Base-by-base conservation (phyloP, 2,888 invertebrate genomes). In the Rhagium mordax region DNA sequence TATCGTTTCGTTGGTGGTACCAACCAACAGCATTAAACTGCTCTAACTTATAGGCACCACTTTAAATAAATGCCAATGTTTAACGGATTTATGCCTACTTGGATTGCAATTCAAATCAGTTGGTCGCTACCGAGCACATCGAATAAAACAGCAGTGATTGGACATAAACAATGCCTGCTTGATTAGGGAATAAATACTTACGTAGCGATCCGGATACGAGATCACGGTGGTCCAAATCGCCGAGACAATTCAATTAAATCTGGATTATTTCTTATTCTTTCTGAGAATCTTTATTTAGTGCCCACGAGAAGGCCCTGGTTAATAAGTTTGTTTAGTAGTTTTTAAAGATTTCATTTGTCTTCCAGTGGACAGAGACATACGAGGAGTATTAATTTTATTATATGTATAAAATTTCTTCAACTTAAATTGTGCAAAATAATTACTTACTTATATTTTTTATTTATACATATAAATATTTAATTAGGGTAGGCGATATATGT, bases 131-230 rank as follows among this genome's bases (percentile, higher is more conserved):
- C 79, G 82, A 82, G 77, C 80, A 78, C 79, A 79, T 74, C 81
- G 82, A 81, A 83, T 84, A 84, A 84, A 85, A 83, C 83, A 82
- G 78, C 75, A 73, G 80, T 82, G 85, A 86, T 85, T 84, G 85
- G 85, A 83, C 85, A 85, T 87, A 86, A 87, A 87, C 86, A 86
- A 86, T 85, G 86, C 80, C 81, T 77, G 68, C 83, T 84, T 86
- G 87, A 86, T 86, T 86, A 86, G 86, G 86, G 84, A 87, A 86
- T 85, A 86, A 86, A 86, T 85, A 85, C 83, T 82, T 78, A 77
- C 16, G 33, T 41, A 61, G 79, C 80, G 83, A 84, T 81, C 78
- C 78, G 78, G 79, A 78, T 80, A 75, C 79, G 75, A 78, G 78
- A 82, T 82, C 84, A 78, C 79, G 86, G 86, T 87, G 87, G 86